These are phyloP conservation scores for Eucidaris tribuloides DNA, from an alignment of 35 echinoderm and acorn worm species.

Conservation along the genomic window DNA sequence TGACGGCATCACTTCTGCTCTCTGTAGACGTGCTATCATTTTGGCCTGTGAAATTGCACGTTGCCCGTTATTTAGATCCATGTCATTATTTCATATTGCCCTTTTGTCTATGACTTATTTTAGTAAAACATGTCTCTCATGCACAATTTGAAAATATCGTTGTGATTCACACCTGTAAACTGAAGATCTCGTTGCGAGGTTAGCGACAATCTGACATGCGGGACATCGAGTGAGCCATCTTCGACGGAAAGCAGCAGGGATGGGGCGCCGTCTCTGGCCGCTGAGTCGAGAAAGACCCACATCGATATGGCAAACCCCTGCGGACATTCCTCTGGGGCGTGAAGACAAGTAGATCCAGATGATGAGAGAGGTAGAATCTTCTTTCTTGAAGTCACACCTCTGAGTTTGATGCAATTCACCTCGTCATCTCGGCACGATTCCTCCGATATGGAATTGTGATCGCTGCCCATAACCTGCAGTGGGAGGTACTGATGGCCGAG, in stretches of 20 bases:
- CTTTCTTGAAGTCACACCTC: neutral
- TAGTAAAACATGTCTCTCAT: too few species aligned
- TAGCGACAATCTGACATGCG: neutral
- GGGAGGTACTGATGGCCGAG: neutral
- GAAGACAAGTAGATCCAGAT: neutral
- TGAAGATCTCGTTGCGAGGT: neutral
- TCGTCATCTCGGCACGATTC: neutral
- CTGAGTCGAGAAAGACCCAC: constrained; percentile 33
- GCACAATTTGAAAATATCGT: too few species aligned
- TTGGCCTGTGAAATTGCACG: too few species aligned
- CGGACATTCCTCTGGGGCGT: neutral
- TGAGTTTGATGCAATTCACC: constrained; percentile 2
- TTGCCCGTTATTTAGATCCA: too few species aligned
- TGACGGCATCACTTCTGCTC: too few species aligned
- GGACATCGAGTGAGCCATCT: neutral
- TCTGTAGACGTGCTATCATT: too few species aligned
- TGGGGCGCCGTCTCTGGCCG: neutral
- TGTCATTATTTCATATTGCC: too few species aligned
- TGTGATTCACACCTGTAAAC: constrained; percentile 47
- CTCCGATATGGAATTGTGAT: neutral
- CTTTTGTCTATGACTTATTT: too few species aligned
- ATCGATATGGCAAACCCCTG: constrained; percentile 40
- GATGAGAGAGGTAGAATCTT: neutral
- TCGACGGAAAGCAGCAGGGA: constrained; percentile 18
- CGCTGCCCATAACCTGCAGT: neutral